These are phyloP conservation scores for Malacoraja senta DNA, from an alignment of 2,797 vertebrate species.

Conservation along the genomic window DNA sequence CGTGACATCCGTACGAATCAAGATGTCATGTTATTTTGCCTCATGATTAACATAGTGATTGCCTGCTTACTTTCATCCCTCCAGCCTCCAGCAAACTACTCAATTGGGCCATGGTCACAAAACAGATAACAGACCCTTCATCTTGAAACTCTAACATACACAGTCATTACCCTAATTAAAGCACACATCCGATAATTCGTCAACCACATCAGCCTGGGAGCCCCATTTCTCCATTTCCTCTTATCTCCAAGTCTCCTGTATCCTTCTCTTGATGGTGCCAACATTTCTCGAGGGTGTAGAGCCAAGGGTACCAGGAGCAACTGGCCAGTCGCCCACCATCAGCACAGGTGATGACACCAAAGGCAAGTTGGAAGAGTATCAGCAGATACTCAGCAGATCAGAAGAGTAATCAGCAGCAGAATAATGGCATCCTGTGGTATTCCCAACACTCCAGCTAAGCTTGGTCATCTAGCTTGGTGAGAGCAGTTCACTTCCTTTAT, in stretches of 20 bases:
- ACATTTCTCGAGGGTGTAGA: neutral
- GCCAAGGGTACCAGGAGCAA: neutral
- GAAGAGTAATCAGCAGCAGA: neutral
- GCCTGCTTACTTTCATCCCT: neutral
- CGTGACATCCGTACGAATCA: neutral
- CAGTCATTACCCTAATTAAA: neutral
- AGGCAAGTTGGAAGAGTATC: neutral
- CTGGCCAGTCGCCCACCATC: neutral
- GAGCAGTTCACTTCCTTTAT: neutral
- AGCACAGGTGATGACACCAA: neutral
- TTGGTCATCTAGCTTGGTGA: neutral
- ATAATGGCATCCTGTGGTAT: neutral
- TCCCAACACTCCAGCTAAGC: neutral
- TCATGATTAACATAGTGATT: neutral
- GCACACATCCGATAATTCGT: neutral
- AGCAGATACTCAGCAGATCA: neutral
- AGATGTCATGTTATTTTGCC: neutral
- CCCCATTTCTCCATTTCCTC: neutral
- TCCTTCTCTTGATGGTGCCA: neutral
- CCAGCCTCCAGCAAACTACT: too few species aligned
- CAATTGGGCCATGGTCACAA: neutral
- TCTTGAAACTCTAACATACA: neutral
- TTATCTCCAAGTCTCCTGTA: neutral
- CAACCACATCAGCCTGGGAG: neutral
- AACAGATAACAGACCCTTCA: neutral